These are phyloP conservation scores for Micropterix aruncella DNA, from an alignment of 2,888 invertebrate genomes.

Conservation along the genomic window DNA sequence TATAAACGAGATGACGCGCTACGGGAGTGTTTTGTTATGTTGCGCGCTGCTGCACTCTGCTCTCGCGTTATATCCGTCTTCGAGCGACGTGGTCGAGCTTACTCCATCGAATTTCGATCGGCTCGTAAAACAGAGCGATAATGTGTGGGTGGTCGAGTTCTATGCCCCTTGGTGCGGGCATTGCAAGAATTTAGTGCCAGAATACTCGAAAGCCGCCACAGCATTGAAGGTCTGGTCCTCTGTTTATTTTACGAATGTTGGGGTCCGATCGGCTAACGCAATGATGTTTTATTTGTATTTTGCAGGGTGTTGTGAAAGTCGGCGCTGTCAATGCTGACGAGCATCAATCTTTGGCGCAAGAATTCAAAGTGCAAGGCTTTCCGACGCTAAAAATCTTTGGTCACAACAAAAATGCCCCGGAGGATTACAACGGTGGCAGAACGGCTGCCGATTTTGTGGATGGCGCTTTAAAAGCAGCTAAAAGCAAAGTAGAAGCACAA, in stretches of 20 bases:
- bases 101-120: constrained; percentile 80
- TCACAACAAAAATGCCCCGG: constrained; percentile 65
- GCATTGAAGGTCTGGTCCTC: constrained; percentile 61
- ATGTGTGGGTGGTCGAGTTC: constrained; percentile 92
- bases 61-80: constrained; percentile 56
- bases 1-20: no score
- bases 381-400: constrained; percentile 95
- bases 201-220: constrained; percentile 86
- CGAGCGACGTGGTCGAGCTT: constrained; percentile 70
- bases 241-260: neutral
- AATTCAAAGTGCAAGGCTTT: constrained; percentile 79
- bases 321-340: constrained; percentile 90
- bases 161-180: constrained; percentile 96
- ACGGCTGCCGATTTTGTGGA: constrained; percentile 80
- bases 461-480: constrained; percentile 64
- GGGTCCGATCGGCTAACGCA: constrained; percentile 2
- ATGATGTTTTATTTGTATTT: constrained; percentile 13
- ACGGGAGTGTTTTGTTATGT: no score
- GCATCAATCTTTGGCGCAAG: constrained; percentile 64
- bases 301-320: constrained; percentile 80
- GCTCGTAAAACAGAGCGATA: constrained; percentile 68
- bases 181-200: constrained; percentile 80
- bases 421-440: constrained; percentile 73
- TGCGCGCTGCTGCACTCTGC: no score
- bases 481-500: constrained; percentile 55